Evolutionary conservation across 2,888 invertebrate species (phyloP), one percentile per base, ranked within the genome.

Genomic region (Meteorus colon): DNA sequence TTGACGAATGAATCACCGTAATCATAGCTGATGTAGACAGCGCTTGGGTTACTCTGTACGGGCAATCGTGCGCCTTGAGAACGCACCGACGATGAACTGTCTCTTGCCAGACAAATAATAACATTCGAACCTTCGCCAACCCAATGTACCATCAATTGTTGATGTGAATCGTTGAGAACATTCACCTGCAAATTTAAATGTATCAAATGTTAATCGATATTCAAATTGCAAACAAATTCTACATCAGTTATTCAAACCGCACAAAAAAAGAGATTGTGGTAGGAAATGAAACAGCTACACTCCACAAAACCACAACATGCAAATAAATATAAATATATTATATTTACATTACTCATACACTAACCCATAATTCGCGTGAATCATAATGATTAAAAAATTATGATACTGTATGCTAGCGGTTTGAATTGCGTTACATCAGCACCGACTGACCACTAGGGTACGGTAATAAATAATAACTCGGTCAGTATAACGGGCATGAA

Each of bases 81-180:
- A 14, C 83, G 81, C 51, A 81, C 77, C 66, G 90, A 86, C 12
- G 92, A 92, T 73, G 68, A 60, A 29, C 74, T 74, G 88, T 96
- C 95, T 82, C 94, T 92, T 2, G 96, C 96, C 79, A 97, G 90
- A 84, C 97, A 97, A 80, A 97, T 94, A 83, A 97, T 95, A 37
- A 96, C 95, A 90, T 96, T 94, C 78, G 96, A 96, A 27, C 94
- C 94, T 89, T 96, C 95, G 34, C 97, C 97, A 14, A 96, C 95
- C 97, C 97, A 97, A 89, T 97, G 96, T 12, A 97, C 96, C 93
- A 97, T 95, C 84, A 97, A 90, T 87, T 96, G 96, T 85, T 96
- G 95, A 87, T 97, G 97, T 80, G 94, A 94, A 90, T 97, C 97
- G 90, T 96, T 95, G 29, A 97, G 91, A 76, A 92, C 91, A 80